Base-by-base conservation (phyloP, 2,113 vertebrate genomes). In the Ophthalmolycus amberensis region DNA sequence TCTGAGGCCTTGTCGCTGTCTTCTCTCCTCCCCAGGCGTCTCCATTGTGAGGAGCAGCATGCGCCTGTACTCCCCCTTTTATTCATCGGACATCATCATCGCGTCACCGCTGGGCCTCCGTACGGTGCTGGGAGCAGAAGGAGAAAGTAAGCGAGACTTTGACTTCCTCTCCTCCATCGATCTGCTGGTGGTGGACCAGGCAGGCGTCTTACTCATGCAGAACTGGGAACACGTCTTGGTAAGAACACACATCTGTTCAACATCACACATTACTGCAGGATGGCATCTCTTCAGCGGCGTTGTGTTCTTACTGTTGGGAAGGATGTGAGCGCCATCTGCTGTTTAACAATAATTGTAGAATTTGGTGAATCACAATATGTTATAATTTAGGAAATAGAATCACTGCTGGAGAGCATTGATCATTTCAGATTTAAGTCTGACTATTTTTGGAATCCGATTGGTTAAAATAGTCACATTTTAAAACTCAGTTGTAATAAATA, bases 201-300 rank as follows among this genome's bases (percentile, higher is more conserved):
- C 96, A 1, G 98, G 99, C n/a, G 90, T 99, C 65, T 96, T 97
- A 85, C 96, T 99, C 84, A 99, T 99, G 98, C 98, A 99, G 94
- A 99, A 99, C 77, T 99, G 98, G 98, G 98, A 99, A 59, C 98
- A 99, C 0, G 86, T 99, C 54, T 88, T 99, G 97, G 98, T 99
- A 91, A 85, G 93, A 70, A 65, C 12, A 9, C n/a, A 2, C 50
- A 22, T 20, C 42, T 25, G 12, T 29, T 44, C 60, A 27, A 5
- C 37, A 25, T 1, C 8, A 67, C 1, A 3, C 2, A 2, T 9
- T 8, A 37, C 15, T 10, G 32, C 12, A 0, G 25, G 14, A 10
- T 18, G 25, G 4, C 18, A 20, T 59, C 18, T 59, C 15, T 59
- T 40, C 14, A 20, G 59, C 42, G 20, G 8, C 12, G 9, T 62